Evolutionary conservation across 2,113 vertebrate genomes (phyloP), one percentile per base, ranked within the genome.

Genomic region (Crotophaga sulcirostris): DNA sequence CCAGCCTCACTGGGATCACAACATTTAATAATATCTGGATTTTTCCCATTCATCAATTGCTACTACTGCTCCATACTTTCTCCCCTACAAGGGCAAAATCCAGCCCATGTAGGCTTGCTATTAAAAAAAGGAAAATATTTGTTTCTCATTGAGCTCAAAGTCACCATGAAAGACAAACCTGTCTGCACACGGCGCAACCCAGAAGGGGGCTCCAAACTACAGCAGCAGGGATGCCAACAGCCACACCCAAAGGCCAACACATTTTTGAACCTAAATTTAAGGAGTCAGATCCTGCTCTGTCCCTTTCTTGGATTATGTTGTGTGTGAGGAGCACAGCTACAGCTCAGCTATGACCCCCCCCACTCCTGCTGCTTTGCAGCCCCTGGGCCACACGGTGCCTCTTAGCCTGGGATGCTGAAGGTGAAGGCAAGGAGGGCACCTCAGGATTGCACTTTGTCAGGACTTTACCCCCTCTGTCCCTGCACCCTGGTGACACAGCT

Each of bases 21-120:
- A 11, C 55, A 62, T 76, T 91, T 96, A 87, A 90, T 93, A 93
- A 80, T 62, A 88, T 18, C 84, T 52, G 40, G 40, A 87, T 92
- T 89, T 95, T 56, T 7, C 28, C 59, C 44, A 84, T 85, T 83
- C 31, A 95, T 90, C 87, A 83, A 2, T 80, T 84, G 16, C 54
- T 82, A 75, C 29, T 67, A 67, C 31, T 68, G 19, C 60, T 56
- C 83, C 23, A 26, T 47, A 49, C 24, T 82, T 93, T 75, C 42
- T 45, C 15, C 59, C 6, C 16, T 69, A 38, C 77, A 89, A 95
- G 78, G 93, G 77, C 82, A 93, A 90, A 80, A 73, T 44, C 16
- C 25, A 82, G 18, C 81, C 87, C 44, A 44, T 5, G 1, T 40
- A 87, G 49, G 11, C 16, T 85, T 68, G 34, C 13, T 16, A 63